phyloP scores from a whole-genome alignment of 1,140 invertebrate species.

The Neomicropteryx cornuta region DNA sequence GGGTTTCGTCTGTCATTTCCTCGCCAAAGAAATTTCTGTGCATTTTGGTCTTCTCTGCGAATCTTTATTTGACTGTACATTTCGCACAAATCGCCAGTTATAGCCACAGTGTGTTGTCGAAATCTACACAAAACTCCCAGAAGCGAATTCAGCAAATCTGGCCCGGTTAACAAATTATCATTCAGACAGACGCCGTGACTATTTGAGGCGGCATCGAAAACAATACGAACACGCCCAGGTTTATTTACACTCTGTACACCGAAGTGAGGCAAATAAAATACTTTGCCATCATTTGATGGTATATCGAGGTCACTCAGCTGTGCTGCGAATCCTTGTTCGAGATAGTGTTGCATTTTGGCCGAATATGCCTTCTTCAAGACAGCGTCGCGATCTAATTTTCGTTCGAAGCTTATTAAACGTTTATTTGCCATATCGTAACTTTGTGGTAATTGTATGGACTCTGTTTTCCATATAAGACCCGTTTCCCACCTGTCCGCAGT shows the following conservation, averaged over 20 bases:
- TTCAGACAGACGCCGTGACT: conserved; percentile 14
- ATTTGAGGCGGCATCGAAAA: conserved; percentile 19
- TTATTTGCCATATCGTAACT: background rate
- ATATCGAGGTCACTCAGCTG: background rate
- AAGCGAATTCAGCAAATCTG: conserved; percentile 16
- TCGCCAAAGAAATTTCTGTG: conserved; percentile 19
- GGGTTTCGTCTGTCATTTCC: background rate
- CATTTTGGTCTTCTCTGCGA: conserved; percentile 13
- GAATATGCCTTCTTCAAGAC: background rate
- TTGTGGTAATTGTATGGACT: background rate
- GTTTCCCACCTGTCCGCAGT: background rate
- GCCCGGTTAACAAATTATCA: conserved; percentile 13
- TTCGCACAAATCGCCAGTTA: conserved; percentile 16
- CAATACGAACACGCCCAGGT: conserved; percentile 16
- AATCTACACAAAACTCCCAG: conserved; percentile 16
- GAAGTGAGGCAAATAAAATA: conserved; percentile 20
- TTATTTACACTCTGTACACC: conserved; percentile 17
- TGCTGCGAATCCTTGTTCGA: conserved; percentile 1
- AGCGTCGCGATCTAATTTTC: conserved; percentile 3
- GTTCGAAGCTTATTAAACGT: background rate
- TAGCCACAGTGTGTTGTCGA: conserved; percentile 14
- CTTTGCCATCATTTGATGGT: background rate
- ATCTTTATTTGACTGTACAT: conserved; percentile 21
- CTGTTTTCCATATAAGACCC: background rate
- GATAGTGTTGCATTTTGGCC: conserved; percentile 1